Evolutionary conservation across 2,888 invertebrate species (phyloP).

Genomic region (Scaptomyza caliginosa): DNA sequence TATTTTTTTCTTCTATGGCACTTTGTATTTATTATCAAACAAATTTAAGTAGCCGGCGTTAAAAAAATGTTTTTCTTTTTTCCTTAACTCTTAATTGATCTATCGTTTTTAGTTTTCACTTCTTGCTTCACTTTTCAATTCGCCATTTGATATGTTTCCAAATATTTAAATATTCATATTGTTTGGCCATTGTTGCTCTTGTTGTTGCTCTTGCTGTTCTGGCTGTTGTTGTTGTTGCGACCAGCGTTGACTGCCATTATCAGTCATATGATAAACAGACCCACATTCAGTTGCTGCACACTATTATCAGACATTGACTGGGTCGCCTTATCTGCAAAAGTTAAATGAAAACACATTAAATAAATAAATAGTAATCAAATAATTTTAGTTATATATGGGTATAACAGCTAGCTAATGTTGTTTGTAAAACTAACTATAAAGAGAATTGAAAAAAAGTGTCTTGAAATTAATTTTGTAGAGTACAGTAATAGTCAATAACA

Average conservation of each 20-base stretch:
- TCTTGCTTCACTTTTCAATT: conserved; percentile 62
- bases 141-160: conserved; percentile 94
- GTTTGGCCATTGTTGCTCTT: conserved; percentile 72
- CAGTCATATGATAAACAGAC: conserved; percentile 52
- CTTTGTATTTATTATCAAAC: conserved; percentile 34
- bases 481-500: background rate
- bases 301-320: conserved; percentile 62
- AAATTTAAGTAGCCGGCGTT: conserved; percentile 17
- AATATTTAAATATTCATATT: conserved; percentile 86
- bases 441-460: no score
- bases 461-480: background rate
- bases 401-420: background rate
- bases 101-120: conserved; percentile 19
- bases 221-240: conserved; percentile 6
- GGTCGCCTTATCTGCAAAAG: conserved; percentile 52
- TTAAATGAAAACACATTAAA: conserved; percentile 36
- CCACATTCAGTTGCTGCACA: conserved; percentile 45
- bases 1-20: conserved; percentile 51
- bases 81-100: conserved; percentile 11
- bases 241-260: conserved; percentile 58
- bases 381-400: background rate
- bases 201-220: conserved; percentile 27
- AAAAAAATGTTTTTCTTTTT: conserved; percentile 5
- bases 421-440: background rate
- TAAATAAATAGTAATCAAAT: conserved; percentile 43